These are phyloP conservation scores for Phyto melanocephala DNA, from an alignment of 2,888 invertebrate genomes.

Conservation along the genomic window DNA sequence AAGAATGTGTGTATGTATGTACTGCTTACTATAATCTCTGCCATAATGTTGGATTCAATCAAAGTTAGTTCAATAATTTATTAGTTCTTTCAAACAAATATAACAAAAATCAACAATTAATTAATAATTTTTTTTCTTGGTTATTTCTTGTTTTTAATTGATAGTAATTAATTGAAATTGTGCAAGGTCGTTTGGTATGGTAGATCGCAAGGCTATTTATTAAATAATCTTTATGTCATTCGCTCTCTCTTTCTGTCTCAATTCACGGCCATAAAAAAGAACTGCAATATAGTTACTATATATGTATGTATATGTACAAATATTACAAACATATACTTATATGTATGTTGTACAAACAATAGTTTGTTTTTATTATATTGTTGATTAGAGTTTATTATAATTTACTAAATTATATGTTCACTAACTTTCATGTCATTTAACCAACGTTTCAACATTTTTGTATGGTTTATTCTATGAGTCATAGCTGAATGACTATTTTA, in stretches of 20 bases:
- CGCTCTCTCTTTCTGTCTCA: slow-evolving; percentile 20
- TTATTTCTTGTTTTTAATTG: slow-evolving; percentile 69
- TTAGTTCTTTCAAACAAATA: slow-evolving; percentile 59
- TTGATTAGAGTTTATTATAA: slow-evolving; percentile 50
- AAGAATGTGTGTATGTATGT: no score
- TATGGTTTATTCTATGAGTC: neutral
- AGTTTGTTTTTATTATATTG: slow-evolving; percentile 22
- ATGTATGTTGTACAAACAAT: no score
- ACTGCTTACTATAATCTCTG: no score
- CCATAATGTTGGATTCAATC: slow-evolving; percentile 28
- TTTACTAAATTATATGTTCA: neutral
- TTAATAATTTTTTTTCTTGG: slow-evolving; percentile 40
- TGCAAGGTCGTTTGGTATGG: slow-evolving; percentile 71
- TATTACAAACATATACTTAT: no score
- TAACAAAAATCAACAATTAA: slow-evolving; percentile 48
- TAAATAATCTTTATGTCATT: neutral
- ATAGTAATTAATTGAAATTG: slow-evolving; percentile 74
- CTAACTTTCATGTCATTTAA: neutral
- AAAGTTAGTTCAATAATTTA: slow-evolving; percentile 58
- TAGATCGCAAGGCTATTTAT: slow-evolving; percentile 35
- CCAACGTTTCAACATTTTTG: neutral
- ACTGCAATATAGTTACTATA: neutral
- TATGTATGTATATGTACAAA: no score
- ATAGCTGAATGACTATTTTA: neutral
- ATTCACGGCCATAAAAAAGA: neutral